Evolutionary conservation across 1,140 invertebrate genomes (phyloP), one percentile per base, ranked within the genome.

Genomic region (Philotrypesis tridentata): DNA sequence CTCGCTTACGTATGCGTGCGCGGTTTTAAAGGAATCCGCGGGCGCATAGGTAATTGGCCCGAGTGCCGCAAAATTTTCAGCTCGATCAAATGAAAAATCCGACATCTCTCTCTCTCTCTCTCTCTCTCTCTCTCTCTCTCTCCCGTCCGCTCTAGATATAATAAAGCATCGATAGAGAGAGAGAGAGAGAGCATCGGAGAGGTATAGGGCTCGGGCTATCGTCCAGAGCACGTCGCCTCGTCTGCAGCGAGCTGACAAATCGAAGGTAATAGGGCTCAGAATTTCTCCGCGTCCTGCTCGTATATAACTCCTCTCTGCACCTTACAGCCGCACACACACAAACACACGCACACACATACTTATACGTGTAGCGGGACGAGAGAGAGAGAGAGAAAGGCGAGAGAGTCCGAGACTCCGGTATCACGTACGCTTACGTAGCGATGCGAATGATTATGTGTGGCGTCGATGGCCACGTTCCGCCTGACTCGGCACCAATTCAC

Each of bases 221-320:
- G n/a, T n/a, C n/a, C n/a, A n/a, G n/a, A n/a, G n/a, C n/a, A n/a
- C n/a, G n/a, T n/a, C n/a, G n/a, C n/a, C n/a, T n/a, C n/a, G 65
- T 68, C 65, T 12, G 87, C 87, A 89, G 84, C 84, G 85, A 88
- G 85, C 87, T 89, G 89, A 89, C 88, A 90, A 90, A 90, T 89
- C 87, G 87, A 89, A 89, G 88, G 87, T 87, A 89, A 89, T 87
- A 89, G 88, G 86, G 85, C 85, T 85, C 60, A 17, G 86, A 63
- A 63, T 63, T 37, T 37, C 29, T 75, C 85, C 82, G 85, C 87
- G 89, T 89, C 87, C 84, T 84, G 86, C 84, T 85, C 84, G 85
- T 86, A 85, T 86, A 85, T 85, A 83, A 77, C 81, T 55, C 48
- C 48, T 43, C 40, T 43, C 40, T 17, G 12, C 40, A 55, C 21